Base-by-base conservation (phyloP, 2,888 invertebrate species). In the Habroteleia sp. region DNA sequence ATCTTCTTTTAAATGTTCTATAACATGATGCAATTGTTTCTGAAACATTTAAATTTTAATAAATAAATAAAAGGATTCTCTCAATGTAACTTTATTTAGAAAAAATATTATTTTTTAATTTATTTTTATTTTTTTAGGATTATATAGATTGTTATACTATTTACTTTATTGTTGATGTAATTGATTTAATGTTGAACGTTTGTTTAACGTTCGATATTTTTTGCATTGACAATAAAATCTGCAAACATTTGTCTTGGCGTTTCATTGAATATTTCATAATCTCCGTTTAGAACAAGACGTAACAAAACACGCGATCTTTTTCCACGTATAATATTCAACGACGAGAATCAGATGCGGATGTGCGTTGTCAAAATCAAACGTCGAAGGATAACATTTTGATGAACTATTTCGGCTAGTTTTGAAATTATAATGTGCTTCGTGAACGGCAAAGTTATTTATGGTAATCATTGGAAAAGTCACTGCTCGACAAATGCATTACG, bases 351-450 rank as follows among this genome's bases (percentile, higher is more conserved):
- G 27, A 14, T 27, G 14, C 27, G 10, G 25, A 14, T 25, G n/a
- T 3, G 14, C 23, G 27, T 14, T 44, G 25, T 44, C 27, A 27
- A 27, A 44, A 25, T n/a, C 11, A 25, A 44, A 14, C 27, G 29
- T 10, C 39, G 39, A 14, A 39, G n/a, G 42, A 56, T 56, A 56
- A 42, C 42, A 42, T 56, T 56, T 42, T 52, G 35, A 52, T 52
- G 14, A 39, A 54, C 39, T 29, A 39, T 39, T 39, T 39, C 29
- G 16, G 39, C 17, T 8, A 58, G 44, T 58, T 31, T 42, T 42
- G 42, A 56, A 56, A 42, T 41, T 42, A 42, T 42, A 56, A 56
- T 56, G 31, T 6, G 7, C 3, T 1, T 11, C 16, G 37, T 8
- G 27, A 42, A 33, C 56, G 31, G 23, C 14, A 1, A 42, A 44